phyloP scores from a whole-genome alignment of 2,113 vertebrate species.

The Martes martes region DNA sequence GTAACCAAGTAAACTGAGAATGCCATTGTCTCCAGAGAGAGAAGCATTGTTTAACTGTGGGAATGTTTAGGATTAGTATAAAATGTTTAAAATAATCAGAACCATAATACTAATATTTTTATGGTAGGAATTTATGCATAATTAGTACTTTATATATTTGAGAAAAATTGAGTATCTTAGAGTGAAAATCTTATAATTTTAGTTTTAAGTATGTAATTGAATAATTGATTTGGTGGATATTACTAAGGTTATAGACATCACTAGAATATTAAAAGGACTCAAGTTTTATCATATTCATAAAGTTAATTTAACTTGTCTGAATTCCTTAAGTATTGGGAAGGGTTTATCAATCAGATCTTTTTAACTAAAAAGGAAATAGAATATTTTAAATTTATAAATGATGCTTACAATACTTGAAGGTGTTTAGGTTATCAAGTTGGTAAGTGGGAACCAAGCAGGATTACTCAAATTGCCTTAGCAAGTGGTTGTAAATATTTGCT shows the following conservation, averaged over 20 bases:
- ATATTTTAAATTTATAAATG: slow-evolving; percentile 8
- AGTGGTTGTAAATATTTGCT: neutral
- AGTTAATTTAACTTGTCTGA: slow-evolving; percentile 48
- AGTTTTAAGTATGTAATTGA: neutral
- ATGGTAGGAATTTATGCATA: neutral
- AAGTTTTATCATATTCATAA: neutral
- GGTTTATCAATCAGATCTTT: neutral
- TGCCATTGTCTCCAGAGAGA: neutral
- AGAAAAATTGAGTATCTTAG: neutral
- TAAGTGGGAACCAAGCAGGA: neutral
- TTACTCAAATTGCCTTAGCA: neutral
- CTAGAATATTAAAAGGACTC: neutral
- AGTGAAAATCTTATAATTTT: neutral
- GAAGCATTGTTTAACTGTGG: neutral
- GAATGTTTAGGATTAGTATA: neutral
- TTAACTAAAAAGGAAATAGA: slow-evolving; percentile 23
- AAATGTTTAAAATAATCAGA: neutral
- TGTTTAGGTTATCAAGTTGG: neutral
- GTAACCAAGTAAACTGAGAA: neutral
- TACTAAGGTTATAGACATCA: neutral
- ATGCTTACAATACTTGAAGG: neutral
- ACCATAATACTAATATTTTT: neutral
- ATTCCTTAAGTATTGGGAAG: neutral
- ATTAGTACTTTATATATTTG: neutral
- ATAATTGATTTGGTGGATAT: slow-evolving; percentile 5